A percentile compares a stretch with the other conserved stretches of the same genome.
phyloP scores from a whole-genome alignment of 2,113 vertebrate genomes.

The Burhinus bistriatus region DNA sequence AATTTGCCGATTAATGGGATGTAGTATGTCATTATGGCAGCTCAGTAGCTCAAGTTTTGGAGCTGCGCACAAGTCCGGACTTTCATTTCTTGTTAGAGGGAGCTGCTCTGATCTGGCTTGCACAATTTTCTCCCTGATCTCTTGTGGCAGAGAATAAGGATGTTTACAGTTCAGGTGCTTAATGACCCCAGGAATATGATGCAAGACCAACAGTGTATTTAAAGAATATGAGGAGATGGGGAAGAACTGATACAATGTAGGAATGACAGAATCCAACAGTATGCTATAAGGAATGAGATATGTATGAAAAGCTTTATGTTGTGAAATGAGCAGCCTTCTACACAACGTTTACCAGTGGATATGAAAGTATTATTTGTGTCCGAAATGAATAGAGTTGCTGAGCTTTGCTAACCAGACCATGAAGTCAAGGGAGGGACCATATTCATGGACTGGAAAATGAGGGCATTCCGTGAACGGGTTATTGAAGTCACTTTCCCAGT shows the following conservation, averaged over 20 bases:
- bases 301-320: background rate
- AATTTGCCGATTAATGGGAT: slow-evolving; percentile 63
- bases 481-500: background rate
- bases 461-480: background rate
- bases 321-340: background rate
- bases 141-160: background rate
- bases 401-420: background rate
- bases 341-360: background rate
- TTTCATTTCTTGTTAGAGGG: background rate
- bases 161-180: background rate
- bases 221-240: background rate
- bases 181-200: background rate
- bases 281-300: background rate
- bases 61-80: background rate
- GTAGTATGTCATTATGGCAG: slow-evolving; percentile 54
- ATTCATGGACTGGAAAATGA: background rate
- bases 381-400: background rate
- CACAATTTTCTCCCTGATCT: background rate
- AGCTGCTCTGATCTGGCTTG: background rate
- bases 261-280: background rate
- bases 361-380: background rate
- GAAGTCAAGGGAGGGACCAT: background rate
- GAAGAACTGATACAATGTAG: background rate
- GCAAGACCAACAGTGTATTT: background rate
- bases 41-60: background rate